phyloP scores from a whole-genome alignment of 1,140 invertebrate genomes.

The Cydia splendana region DNA sequence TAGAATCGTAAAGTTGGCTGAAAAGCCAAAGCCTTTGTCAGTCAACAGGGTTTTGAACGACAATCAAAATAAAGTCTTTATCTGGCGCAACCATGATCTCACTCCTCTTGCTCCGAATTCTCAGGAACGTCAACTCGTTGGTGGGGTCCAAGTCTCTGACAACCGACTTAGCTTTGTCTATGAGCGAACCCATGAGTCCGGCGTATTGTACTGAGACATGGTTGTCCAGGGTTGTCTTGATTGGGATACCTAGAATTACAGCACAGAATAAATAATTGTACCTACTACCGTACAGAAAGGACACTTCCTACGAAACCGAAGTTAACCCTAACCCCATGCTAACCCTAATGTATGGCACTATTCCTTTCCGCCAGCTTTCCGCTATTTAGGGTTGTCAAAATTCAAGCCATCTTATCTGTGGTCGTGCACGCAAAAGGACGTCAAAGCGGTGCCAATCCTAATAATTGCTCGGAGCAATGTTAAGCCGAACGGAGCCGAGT shows the following conservation, averaged over 20 bases:
- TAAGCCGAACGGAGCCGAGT: too few species aligned
- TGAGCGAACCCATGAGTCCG: conserved; percentile 83
- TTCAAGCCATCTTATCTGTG: too few species aligned
- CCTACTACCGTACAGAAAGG: too few species aligned
- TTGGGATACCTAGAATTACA: conserved; percentile 79
- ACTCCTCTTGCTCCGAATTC: conserved; percentile 93
- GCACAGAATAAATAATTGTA: too few species aligned
- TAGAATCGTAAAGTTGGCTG: conserved; percentile 13
- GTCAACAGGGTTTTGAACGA: conserved; percentile 83
- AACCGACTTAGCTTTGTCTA: conserved; percentile 82
- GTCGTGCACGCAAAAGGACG: too few species aligned
- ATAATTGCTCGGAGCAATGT: too few species aligned
- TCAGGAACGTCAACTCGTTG: conserved; percentile 89
- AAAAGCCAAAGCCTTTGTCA: conserved; percentile 52
- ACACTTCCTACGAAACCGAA: too few species aligned
- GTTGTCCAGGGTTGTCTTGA: conserved; percentile 89
- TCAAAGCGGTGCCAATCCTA: too few species aligned
- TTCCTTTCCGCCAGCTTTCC: too few species aligned
- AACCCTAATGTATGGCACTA: too few species aligned
- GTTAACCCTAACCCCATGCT: too few species aligned
- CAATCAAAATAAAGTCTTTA: conserved; percentile 85
- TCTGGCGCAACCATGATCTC: conserved; percentile 95
- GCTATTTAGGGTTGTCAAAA: too few species aligned
- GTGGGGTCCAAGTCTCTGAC: conserved; percentile 89
- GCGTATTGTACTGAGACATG: conserved; percentile 87